Conservation (phyloP, 2,797 vertebrate species). For the Phaenicophaeus curvirostris region DNA sequence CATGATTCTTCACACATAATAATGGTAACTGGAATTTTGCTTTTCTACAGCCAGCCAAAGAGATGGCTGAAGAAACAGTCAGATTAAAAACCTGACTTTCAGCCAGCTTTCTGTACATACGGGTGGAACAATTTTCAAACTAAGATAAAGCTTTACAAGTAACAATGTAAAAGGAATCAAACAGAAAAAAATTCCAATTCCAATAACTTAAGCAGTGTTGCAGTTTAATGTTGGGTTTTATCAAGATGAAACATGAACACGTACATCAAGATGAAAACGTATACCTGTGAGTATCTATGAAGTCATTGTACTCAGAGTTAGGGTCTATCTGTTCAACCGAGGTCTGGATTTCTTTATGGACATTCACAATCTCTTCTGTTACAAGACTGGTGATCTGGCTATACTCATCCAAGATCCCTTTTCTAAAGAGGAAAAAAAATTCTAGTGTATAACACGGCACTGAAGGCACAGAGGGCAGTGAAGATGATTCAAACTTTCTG, state of each 20-base stretch:
- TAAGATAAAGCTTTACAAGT: background rate
- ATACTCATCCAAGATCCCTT: conserved; percentile 94
- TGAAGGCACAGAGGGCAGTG: background rate
- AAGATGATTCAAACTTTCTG: background rate
- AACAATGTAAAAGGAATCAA: background rate
- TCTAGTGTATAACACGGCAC: background rate
- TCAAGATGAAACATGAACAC: background rate
- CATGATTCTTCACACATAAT: background rate
- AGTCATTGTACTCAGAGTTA: conserved; percentile 89
- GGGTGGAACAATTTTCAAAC: background rate
- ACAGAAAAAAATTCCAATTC: background rate
- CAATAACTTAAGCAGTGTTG: background rate
- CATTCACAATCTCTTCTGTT: conserved; percentile 92
- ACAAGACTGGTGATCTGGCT: conserved; percentile 94
- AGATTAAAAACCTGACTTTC: background rate
- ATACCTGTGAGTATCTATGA: conserved; percentile 92
- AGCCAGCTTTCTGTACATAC: background rate
- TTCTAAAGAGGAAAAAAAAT: conserved; percentile 76
- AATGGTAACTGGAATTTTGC: background rate
- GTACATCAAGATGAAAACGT: background rate
- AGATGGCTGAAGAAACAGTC: background rate
- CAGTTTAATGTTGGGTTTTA: background rate
- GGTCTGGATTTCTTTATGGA: conserved; percentile 92
- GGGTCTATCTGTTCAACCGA: conserved; percentile 93
- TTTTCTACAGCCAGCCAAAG: background rate